A percentile compares a stretch with the other conserved stretches of the same genome.
These are phyloP conservation scores for Raja brachyura DNA, from an alignment of 2,113 vertebrate genomes.

Conservation along the genomic window DNA sequence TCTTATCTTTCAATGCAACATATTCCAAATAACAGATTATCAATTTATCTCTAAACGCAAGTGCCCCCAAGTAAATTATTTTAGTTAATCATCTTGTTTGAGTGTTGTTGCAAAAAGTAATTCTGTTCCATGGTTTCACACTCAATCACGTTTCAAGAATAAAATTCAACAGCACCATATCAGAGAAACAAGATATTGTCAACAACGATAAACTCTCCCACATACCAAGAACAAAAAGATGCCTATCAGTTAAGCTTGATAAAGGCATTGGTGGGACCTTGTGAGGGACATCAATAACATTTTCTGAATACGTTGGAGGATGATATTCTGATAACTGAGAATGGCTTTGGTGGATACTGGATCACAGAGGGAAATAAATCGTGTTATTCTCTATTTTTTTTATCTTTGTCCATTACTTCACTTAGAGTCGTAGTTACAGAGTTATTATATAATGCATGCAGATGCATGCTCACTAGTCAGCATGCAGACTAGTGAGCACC, in stretches of 20 bases:
- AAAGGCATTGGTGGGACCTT: neutral
- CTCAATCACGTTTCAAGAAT: neutral
- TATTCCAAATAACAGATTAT: neutral
- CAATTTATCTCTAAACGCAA: neutral
- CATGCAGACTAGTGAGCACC: too few species aligned
- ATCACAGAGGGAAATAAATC: neutral
- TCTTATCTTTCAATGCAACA: neutral
- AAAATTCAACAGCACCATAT: neutral
- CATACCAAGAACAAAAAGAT: neutral
- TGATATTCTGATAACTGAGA: neutral
- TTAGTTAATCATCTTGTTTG: neutral
- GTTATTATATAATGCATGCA: too few species aligned
- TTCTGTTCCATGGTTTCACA: neutral
- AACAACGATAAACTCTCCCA: neutral
- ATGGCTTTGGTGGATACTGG: neutral
- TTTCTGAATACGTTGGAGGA: neutral
- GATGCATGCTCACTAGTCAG: too few species aligned
- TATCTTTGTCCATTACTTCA: neutral
- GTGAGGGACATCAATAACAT: neutral
- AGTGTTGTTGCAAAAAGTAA: neutral
- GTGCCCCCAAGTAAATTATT: neutral
- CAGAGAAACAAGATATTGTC: neutral
- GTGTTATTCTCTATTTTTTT: neutral
- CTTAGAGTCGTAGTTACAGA: too few species aligned
- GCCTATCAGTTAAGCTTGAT: neutral